These are phyloP conservation scores for Malthinus flaveolus DNA, from an alignment of 2,888 invertebrate genomes.

Conservation along the genomic window DNA sequence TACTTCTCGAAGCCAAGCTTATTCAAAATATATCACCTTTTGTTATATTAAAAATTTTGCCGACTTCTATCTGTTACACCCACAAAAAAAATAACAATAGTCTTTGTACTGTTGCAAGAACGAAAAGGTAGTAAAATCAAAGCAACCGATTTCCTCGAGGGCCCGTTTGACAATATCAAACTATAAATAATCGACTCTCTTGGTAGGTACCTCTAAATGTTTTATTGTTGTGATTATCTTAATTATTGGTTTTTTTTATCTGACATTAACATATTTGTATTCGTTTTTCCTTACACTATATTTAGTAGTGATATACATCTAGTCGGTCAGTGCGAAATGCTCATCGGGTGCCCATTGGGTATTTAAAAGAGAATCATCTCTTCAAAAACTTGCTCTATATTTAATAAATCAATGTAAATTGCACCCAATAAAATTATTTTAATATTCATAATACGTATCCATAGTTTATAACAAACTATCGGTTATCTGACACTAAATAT, in stretches of 20 bases:
- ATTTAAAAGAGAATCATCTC: too few species aligned
- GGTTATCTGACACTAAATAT: slow-evolving; percentile 29
- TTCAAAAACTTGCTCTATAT: too few species aligned
- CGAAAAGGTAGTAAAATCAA: slow-evolving; percentile 28
- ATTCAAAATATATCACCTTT: slow-evolving; percentile 13
- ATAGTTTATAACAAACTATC: slow-evolving; percentile 22
- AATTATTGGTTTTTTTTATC: slow-evolving; percentile 49
- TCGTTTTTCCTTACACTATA: slow-evolving; percentile 36
- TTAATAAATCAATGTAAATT: slow-evolving; percentile 4
- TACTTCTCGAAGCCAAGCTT: too few species aligned
- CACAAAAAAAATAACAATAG: slow-evolving; percentile 30
- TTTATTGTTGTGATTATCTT: slow-evolving; percentile 52
- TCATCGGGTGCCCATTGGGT: too few species aligned
- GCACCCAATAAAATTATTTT: not conserved
- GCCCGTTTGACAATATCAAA: slow-evolving; percentile 49
- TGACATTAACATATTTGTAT: slow-evolving; percentile 49
- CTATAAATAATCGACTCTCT: slow-evolving; percentile 47
- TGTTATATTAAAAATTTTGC: slow-evolving; percentile 22
- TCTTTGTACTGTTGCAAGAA: slow-evolving; percentile 14
- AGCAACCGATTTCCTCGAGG: slow-evolving; percentile 44
- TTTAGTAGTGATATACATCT: slow-evolving; percentile 32
- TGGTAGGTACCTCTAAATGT: slow-evolving; percentile 45
- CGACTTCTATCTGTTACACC: slow-evolving; percentile 24
- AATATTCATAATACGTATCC: slow-evolving; percentile 25
- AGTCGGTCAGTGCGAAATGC: slow-evolving; percentile 11